Conservation (phyloP, 2,797 vertebrate genomes). For the Setipinna tenuifilis region DNA sequence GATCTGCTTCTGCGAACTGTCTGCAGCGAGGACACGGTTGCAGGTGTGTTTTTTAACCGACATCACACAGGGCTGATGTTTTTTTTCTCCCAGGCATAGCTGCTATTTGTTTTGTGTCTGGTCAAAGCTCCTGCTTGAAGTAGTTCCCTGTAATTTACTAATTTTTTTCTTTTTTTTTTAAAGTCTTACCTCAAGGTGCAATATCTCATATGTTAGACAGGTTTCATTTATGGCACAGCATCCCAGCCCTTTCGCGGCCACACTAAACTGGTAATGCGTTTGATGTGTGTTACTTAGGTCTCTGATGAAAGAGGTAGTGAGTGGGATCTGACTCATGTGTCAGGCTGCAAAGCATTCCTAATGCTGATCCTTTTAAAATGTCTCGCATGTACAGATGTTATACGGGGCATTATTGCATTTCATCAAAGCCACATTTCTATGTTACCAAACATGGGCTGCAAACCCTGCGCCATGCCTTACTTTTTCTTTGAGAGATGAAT, state of each 20-base stretch:
- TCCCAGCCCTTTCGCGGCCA: not conserved
- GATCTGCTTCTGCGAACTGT: constrained; percentile 30
- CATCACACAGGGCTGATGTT: not conserved
- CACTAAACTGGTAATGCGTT: constrained; percentile 7
- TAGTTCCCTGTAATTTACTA: constrained; percentile 17
- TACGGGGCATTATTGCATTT: not conserved
- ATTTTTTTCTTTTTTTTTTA: not conserved
- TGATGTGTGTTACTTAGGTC: constrained; percentile 14
- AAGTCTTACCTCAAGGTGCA: constrained; percentile 6
- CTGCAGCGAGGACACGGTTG: not conserved
- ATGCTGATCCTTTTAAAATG: constrained; percentile 20
- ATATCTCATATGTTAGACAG: constrained; percentile 15
- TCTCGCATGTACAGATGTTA: constrained; percentile 5
- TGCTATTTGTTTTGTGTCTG: constrained; percentile 1
- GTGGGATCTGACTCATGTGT: not conserved
- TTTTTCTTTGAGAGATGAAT: constrained; percentile 19
- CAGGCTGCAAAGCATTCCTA: not conserved
- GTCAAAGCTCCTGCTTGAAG: constrained; percentile 8
- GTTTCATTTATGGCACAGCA: not conserved
- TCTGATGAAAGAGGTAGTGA: not conserved
- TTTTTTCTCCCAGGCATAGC: not conserved
- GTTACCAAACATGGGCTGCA: not conserved
- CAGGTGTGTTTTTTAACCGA: constrained; percentile 35
- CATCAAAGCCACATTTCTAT: constrained; percentile 23
- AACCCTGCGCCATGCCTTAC: constrained; percentile 1